Evolutionary conservation across 2,113 vertebrate genomes (phyloP).

Genomic region (Tympanuchus pallidicinctus): DNA sequence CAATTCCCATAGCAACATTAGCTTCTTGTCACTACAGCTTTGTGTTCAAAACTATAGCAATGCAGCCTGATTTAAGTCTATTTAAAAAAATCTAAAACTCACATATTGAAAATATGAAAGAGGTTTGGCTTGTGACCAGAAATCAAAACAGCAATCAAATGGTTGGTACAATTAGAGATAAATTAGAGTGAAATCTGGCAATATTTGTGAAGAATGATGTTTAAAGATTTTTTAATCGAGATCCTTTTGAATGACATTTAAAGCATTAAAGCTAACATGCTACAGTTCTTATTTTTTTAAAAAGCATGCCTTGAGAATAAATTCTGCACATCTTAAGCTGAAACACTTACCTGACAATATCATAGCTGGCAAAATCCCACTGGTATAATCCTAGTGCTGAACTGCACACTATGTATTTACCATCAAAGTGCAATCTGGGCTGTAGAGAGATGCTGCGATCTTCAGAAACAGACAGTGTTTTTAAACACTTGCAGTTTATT

Average conservation of each 20-base stretch:
- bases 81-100: background rate
- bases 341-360: constrained; percentile 90
- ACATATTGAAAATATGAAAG: background rate
- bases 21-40: background rate
- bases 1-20: background rate
- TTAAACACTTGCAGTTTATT: constrained; percentile 97
- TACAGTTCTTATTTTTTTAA: background rate
- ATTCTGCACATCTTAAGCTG: background rate
- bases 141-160: background rate
- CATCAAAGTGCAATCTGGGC: constrained; percentile 96
- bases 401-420: constrained; percentile 95
- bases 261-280: background rate
- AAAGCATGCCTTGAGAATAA: background rate
- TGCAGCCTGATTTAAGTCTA: background rate
- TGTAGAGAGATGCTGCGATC: constrained; percentile 95
- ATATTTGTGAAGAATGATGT: background rate
- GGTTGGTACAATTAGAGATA: background rate
- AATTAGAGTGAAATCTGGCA: background rate
- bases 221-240: background rate
- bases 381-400: constrained; percentile 96
- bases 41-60: background rate
- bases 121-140: background rate
- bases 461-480: constrained; percentile 94
- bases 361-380: constrained; percentile 98
- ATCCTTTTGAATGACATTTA: background rate